Evolutionary conservation across 2,797 vertebrate species (phyloP).

Genomic region (Australoheros facetus): DNA sequence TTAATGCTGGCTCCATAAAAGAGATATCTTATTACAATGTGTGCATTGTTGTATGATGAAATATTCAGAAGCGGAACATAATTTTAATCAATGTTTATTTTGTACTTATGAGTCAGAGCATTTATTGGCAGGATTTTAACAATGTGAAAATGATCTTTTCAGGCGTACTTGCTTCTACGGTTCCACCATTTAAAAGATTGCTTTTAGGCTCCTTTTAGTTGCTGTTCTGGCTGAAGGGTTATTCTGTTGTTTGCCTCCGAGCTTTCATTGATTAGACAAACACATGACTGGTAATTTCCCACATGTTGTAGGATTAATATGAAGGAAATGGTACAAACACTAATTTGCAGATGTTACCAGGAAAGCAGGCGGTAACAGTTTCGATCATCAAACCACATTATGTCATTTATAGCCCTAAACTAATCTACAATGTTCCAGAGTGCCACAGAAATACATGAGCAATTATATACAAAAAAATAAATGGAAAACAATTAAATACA

Average conservation of each 20-base stretch:
- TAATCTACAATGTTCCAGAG: conserved; percentile 8
- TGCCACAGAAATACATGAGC: background rate
- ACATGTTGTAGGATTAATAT: conserved; percentile 20
- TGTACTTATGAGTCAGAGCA: too few relatives aligned
- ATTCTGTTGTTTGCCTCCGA: conserved; percentile 15
- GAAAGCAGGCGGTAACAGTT: conserved; percentile 24
- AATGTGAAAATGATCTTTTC: too few relatives aligned
- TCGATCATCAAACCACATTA: conserved; percentile 23
- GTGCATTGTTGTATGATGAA: too few relatives aligned
- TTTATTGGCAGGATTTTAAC: rapidly evolving
- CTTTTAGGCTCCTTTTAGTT: background rate
- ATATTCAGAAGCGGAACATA: too few relatives aligned
- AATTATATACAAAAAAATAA: background rate
- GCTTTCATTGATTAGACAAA: conserved; percentile 34
- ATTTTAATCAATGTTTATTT: too few relatives aligned
- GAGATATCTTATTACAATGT: background rate
- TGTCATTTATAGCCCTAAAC: conserved; percentile 26
- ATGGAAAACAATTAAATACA: conserved; percentile 16
- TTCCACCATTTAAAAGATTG: background rate
- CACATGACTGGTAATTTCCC: conserved; percentile 31
- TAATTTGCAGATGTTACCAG: conserved; percentile 29
- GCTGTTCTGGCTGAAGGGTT: background rate
- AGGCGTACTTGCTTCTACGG: too few relatives aligned
- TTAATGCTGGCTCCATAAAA: too few relatives aligned
- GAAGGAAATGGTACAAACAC: conserved; percentile 27